A percentile compares a stretch with the other conserved stretches of the same genome.
phyloP scores from a whole-genome alignment of 37 sponge, comb jelly and placozoan genomes.

The Oscarella lobularis region DNA sequence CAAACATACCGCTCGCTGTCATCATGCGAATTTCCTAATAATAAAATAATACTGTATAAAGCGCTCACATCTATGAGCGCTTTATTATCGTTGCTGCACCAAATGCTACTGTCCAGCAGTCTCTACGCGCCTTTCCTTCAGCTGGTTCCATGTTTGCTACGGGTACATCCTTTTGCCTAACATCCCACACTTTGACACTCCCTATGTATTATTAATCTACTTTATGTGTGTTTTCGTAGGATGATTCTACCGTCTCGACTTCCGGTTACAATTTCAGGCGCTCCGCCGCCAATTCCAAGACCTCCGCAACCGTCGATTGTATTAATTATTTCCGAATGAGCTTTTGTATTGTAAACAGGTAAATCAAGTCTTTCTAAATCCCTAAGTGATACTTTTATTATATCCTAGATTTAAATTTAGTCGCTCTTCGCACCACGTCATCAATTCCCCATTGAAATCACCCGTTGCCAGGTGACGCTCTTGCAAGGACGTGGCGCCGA shows the following conservation, averaged over 20 bases:
- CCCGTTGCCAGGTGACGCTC: slow-evolving; percentile 90
- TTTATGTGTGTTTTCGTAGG: no score
- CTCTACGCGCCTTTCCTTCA: slow-evolving; percentile 77
- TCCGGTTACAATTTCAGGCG: slow-evolving; percentile 97
- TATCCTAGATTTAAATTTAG: not conserved
- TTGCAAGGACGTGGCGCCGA: slow-evolving; percentile 81
- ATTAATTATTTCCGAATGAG: slow-evolving; percentile 78
- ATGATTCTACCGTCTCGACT: slow-evolving; percentile 80
- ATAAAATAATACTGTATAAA: not conserved
- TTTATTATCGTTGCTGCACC: no score
- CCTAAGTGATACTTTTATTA: slow-evolving; percentile 18
- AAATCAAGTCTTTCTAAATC: slow-evolving; percentile 60
- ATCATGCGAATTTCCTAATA: slow-evolving; percentile 75
- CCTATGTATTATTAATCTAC: slow-evolving; percentile 49
- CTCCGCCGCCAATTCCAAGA: slow-evolving; percentile 96
- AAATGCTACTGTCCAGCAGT: slow-evolving; percentile 97
- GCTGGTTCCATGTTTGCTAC: slow-evolving; percentile 97
- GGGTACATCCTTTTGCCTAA: slow-evolving; percentile 74
- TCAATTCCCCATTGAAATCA: slow-evolving; percentile 77
- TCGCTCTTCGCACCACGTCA: slow-evolving; percentile 61
- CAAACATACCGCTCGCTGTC: slow-evolving; percentile 86
- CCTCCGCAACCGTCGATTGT: slow-evolving; percentile 90
- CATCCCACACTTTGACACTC: slow-evolving; percentile 96
- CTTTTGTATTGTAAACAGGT: slow-evolving; percentile 84
- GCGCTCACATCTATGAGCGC: no score